Evolutionary conservation across 2,797 vertebrate genomes (phyloP), one percentile per base, ranked within the genome.

Genomic region (Podargus strigoides): DNA sequence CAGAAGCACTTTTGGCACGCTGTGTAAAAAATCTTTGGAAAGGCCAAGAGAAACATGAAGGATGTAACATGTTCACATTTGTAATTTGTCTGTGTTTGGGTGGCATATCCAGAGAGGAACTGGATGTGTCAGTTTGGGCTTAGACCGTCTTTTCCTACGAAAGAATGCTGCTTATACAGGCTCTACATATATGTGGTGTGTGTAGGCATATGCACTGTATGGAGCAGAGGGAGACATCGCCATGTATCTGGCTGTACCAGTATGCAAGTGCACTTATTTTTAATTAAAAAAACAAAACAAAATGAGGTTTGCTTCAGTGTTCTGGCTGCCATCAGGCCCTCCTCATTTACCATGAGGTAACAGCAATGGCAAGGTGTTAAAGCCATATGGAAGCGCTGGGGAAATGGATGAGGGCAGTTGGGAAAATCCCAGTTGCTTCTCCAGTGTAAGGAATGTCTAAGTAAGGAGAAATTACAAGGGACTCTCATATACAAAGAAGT

Each of bases 351-450:
- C 23, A 0, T 20, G 36, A 88, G 70, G 59, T 95, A 95, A 91
- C 64, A 90, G 75, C 70, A 93, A 69, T 84, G 64, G 66, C 0
- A 5, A 94, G 76, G 66, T 95, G 79, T 93, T 83, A 77, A 90
- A 96, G 53, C 78, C 74, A 85, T 93, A 63, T 92, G 84, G 92
- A 97, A 96, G 81, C 83, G 67, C 63, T 88, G 91, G 82, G 76
- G 73, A 96, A 96, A 94, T 17, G n/a, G 94, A 95, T 95, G 91
- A 81, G 64, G 62, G 42, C 70, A 80, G 82, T 92, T 76, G 97
- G 78, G 86, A 96, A 97, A 96, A 85, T 90, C 39, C 66, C 89
- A 76, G 90, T 72, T 95, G 77, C 89, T 89, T 92, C 80, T 97
- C 76, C 93, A 88, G 81, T 97, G 60, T 92, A 73, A 95, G 68